phyloP scores from a whole-genome alignment of 2,113 vertebrate species.

The Hemichromis elongatus region DNA sequence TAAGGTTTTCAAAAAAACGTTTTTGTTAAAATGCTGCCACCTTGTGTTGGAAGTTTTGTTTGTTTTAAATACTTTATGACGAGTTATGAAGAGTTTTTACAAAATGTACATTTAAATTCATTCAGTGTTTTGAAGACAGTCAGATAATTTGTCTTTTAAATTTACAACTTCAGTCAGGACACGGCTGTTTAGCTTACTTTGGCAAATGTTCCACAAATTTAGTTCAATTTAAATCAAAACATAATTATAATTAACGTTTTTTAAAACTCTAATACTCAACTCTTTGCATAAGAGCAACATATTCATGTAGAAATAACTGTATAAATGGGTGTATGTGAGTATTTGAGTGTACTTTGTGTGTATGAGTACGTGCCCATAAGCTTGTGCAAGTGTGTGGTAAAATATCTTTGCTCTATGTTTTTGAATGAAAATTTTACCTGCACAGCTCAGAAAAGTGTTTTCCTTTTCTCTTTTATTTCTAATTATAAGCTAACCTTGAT shows the following conservation, averaged over 20 bases:
- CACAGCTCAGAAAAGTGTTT: not conserved
- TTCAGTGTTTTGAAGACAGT: not conserved
- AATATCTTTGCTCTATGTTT: not conserved
- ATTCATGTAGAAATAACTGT: not conserved
- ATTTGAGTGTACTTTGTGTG: not conserved
- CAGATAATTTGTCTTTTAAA: not conserved
- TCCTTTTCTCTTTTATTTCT: not conserved
- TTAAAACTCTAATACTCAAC: accelerated
- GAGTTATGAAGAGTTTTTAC: not conserved
- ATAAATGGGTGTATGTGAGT: not conserved
- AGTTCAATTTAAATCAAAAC: not conserved
- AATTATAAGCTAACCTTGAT: not conserved
- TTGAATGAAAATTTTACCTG: not conserved
- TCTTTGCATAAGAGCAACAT: not conserved
- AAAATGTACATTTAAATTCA: not conserved
- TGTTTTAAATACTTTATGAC: not conserved
- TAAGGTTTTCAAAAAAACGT: not conserved
- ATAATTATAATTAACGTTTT: not conserved
- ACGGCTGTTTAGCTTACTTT: not conserved
- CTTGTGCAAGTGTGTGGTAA: not conserved
- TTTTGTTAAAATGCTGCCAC: not conserved
- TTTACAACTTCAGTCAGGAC: not conserved
- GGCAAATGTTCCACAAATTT: not conserved
- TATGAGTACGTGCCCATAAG: not conserved
- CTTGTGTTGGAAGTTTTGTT: not conserved